Base-by-base conservation (phyloP, 2,888 invertebrate genomes). In the Amblyjoppa fuscipennis region DNA sequence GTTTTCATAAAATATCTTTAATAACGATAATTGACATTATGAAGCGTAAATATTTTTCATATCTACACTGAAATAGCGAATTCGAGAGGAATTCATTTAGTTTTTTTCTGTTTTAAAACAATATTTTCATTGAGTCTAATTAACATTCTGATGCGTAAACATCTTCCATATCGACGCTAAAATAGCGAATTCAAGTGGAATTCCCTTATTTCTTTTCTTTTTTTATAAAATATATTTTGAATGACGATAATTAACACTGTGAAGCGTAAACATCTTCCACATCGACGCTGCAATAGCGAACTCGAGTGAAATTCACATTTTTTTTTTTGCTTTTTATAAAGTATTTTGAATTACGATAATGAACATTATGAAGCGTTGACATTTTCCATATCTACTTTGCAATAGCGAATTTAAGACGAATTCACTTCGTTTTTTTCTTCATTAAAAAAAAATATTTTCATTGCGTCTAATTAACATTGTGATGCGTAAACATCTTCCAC, bases 101-200 rank as follows among this genome's bases (percentile, higher is more conserved):
- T 11, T 6, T 28, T 11, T 13, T 25, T 59, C 4, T 45, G 3
- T 45, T 45, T 3, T 16, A 11, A 45, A 11, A 13, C 4, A 31
- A 31, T 31, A 31, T 31, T 31, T 31, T 31, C 31, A 31, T 31
- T 3, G 4, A 31, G 31, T 31, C 31, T 64, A 66, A 73, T 80
- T 73, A 80, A 80, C 66, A 80, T 80, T 80, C 25, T 53, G 66
- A 66, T 66, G 66, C 51, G 53, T 71, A 51, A 80, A 80, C 34
- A 66, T 77, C 59, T 77, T 66, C 73, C 34, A 34, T 34, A 31
- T 38, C 20, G 5, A 5, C n/a, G 13, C 53, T 38, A 16, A 13
- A 3, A 25, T 6, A 53, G n/a, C 4, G 51, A n/a, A 70, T 51
- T 51, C 7, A 9, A 9, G 25, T 20, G 25, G 56, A 56, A 56